phyloP scores from a whole-genome alignment of 2,113 vertebrate genomes.

The Corythoichthys haematopterus region DNA sequence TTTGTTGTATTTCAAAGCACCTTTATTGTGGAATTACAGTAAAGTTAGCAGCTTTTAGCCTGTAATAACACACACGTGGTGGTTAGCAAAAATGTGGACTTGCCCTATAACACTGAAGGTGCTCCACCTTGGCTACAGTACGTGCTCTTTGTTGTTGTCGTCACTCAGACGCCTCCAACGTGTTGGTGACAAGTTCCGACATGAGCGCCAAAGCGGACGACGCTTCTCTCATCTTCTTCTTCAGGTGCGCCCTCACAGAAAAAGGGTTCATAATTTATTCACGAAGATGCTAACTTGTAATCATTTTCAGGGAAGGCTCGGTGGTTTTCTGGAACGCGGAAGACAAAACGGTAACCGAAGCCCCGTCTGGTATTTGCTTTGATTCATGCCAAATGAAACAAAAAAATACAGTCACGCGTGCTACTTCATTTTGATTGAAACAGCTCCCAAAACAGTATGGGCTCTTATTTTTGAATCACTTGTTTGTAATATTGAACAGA shows the following conservation, averaged over 20 bases:
- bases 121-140: too few relatives aligned
- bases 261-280: not conserved
- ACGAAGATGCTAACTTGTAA: not conserved
- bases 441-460: too few relatives aligned
- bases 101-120: too few relatives aligned
- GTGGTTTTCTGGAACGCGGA: slow-evolving; percentile 97
- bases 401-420: too few relatives aligned
- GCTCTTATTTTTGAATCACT: too few relatives aligned
- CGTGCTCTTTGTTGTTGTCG: slow-evolving; percentile 4
- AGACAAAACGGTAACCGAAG: slow-evolving; percentile 85
- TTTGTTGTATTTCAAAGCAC: too few relatives aligned
- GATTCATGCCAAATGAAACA: not conserved
- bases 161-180: slow-evolving; percentile 88
- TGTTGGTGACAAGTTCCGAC: slow-evolving; percentile 83
- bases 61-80: too few relatives aligned
- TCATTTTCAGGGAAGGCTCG: slow-evolving; percentile 84
- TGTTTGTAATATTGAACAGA: too few relatives aligned
- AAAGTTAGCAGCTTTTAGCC: too few relatives aligned
- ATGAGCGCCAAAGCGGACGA: slow-evolving; percentile 80
- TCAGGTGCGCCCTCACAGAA: slow-evolving; percentile 74
- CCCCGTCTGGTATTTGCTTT: not conserved
- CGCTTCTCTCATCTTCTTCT: slow-evolving; percentile 83
- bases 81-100: too few relatives aligned
- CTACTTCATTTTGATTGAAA: not conserved
- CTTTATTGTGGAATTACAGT: too few relatives aligned